Conservation (phyloP, 2,888 invertebrate genomes). For the Gisinianus flammeolus region DNA sequence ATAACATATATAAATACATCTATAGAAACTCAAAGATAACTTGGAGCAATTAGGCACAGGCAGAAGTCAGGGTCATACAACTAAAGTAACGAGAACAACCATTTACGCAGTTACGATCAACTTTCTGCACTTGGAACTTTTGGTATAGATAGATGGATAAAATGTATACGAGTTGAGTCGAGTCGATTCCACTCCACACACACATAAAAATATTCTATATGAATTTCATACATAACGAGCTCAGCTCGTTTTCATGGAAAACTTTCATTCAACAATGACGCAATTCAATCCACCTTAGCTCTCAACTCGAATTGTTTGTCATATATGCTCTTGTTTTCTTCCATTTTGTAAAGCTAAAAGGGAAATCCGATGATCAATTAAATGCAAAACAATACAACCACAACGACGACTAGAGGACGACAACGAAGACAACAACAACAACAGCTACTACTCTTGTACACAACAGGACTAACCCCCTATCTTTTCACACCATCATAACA, state of each 20-base stretch:
- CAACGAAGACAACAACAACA: background rate
- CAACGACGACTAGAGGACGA: background rate
- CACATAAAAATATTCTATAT: background rate
- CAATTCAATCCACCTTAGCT: slow-evolving; percentile 18
- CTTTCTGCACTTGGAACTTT: background rate
- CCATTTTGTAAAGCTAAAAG: slow-evolving; percentile 18
- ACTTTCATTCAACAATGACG: slow-evolving; percentile 34
- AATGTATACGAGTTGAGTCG: background rate
- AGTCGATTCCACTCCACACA: too few relatives aligned
- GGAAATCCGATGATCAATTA: slow-evolving; percentile 20
- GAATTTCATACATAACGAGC: background rate
- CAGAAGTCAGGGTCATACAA: slow-evolving; percentile 32
- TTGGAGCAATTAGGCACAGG: slow-evolving; percentile 28
- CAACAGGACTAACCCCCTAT: background rate
- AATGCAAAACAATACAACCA: background rate
- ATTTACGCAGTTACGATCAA: slow-evolving; percentile 15
- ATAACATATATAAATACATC: background rate
- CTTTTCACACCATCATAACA: background rate
- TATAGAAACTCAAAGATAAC: slow-evolving; percentile 21
- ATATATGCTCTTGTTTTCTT: background rate
- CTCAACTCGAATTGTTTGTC: too few relatives aligned
- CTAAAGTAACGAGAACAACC: slow-evolving; percentile 16
- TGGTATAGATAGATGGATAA: background rate
- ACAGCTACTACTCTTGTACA: background rate
- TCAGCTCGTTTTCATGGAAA: slow-evolving; percentile 9